phyloP scores from a whole-genome alignment of 2,113 vertebrate species.

The Talpa occidentalis region DNA sequence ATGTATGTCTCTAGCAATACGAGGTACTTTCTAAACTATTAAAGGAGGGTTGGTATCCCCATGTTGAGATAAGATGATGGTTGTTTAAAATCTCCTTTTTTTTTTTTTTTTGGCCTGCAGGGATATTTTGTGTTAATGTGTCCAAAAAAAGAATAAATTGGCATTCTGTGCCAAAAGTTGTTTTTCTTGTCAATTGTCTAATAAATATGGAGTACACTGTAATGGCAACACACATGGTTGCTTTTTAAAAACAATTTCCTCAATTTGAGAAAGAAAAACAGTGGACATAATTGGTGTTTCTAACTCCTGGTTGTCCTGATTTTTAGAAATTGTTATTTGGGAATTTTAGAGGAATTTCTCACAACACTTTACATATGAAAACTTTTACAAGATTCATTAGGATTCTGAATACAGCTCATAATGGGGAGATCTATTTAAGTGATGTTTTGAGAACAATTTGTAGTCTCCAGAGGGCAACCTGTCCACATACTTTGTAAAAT shows the following conservation, averaged over 20 bases:
- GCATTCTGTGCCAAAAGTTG: conserved; percentile 94
- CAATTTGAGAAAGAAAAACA: conserved; percentile 61
- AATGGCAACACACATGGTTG: conserved; percentile 73
- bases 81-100: conserved; percentile 91
- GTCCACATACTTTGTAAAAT: neutral
- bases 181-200: conserved; percentile 83
- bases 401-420: neutral
- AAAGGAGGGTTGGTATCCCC: conserved; percentile 84
- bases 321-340: conserved; percentile 56
- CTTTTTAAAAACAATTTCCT: conserved; percentile 82
- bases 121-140: conserved; percentile 97
- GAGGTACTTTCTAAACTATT: conserved; percentile 91
- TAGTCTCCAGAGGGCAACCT: conserved; percentile 14
- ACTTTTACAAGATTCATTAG: neutral
- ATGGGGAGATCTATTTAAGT: conserved; percentile 15
- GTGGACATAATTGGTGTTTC: conserved; percentile 1
- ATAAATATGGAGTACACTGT: conserved; percentile 81
- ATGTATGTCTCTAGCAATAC: conserved; percentile 95
- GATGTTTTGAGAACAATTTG: conserved; percentile 37
- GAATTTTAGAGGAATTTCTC: conserved; percentile 51
- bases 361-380: conserved; percentile 43
- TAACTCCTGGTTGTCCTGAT: conserved; percentile 8
- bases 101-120: conserved; percentile 95
- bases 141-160: conserved; percentile 95
- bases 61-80: conserved; percentile 88